These are phyloP conservation scores for Sebastolobus alascanus DNA, from an alignment of 2,797 vertebrate species.

Conservation along the genomic window DNA sequence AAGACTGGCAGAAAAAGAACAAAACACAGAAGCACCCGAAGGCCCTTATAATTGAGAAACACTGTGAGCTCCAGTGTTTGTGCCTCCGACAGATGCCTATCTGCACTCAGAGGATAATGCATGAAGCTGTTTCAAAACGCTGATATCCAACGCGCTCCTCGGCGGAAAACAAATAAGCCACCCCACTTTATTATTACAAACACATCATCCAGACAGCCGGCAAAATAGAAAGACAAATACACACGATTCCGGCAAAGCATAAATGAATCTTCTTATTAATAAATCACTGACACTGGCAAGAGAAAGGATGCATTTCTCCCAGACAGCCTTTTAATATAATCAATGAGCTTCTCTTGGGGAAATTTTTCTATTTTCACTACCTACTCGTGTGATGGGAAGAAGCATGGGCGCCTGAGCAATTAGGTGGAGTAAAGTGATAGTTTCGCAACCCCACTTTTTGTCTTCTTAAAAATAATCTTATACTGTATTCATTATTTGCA, in stretches of 20 bases:
- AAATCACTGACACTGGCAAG: constrained; percentile 41
- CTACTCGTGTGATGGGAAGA: constrained; percentile 26
- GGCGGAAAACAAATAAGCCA: constrained; percentile 55
- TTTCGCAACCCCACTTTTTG: background rate
- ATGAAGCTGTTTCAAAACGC: constrained; percentile 45
- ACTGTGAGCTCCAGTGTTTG: constrained; percentile 25
- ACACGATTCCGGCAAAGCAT: constrained; percentile 32
- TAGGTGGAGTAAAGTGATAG: too few relatives aligned
- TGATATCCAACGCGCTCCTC: constrained; percentile 18
- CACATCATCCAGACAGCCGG: constrained; percentile 32
- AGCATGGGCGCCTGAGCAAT: background rate
- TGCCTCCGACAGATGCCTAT: constrained; percentile 51
- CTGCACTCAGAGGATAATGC: constrained; percentile 39
- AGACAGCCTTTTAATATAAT: constrained; percentile 69
- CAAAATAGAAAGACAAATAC: constrained; percentile 44
- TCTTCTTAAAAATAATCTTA: background rate
- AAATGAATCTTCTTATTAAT: constrained; percentile 55
- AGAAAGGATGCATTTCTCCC: constrained; percentile 40
- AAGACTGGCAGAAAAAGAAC: background rate
- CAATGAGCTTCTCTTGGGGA: constrained; percentile 55
- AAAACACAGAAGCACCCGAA: constrained; percentile 12
- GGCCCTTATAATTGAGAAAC: constrained; percentile 43
- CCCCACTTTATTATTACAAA: constrained; percentile 39
- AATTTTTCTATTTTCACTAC: constrained; percentile 64
- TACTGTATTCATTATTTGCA: background rate